These are phyloP conservation scores for Hycleus phaleratus DNA, from an alignment of 1,140 invertebrate species.

Conservation along the genomic window DNA sequence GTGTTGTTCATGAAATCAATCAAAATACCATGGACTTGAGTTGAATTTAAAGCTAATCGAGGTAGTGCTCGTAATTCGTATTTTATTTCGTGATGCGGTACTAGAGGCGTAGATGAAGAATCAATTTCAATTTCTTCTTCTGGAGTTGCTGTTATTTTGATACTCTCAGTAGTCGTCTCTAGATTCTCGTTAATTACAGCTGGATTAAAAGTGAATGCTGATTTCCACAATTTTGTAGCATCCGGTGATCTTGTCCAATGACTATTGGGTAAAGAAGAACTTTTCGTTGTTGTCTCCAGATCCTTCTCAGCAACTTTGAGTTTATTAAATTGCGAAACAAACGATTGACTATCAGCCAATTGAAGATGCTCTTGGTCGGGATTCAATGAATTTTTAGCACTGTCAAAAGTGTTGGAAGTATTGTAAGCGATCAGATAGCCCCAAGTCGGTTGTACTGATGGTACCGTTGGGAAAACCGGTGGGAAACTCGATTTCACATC, in stretches of 20 bases:
- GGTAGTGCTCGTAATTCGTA: slow-evolving; percentile 32
- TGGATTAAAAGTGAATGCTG: slow-evolving; percentile 59
- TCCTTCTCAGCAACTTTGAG: slow-evolving; percentile 21
- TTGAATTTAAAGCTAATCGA: slow-evolving; percentile 32
- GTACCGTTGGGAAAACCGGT: slow-evolving; percentile 22
- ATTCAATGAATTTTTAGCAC: slow-evolving; percentile 28
- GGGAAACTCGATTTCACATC: slow-evolving; percentile 35
- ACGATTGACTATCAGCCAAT: slow-evolving; percentile 35
- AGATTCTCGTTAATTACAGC: slow-evolving; percentile 59
- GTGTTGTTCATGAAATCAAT: slow-evolving; percentile 38
- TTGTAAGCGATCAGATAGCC: slow-evolving; percentile 31
- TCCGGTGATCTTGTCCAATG: slow-evolving; percentile 49
- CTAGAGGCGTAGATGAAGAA: background rate
- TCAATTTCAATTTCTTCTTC: slow-evolving; percentile 6
- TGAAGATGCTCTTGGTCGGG: slow-evolving; percentile 28
- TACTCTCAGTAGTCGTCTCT: slow-evolving; percentile 36
- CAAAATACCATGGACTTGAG: slow-evolving; percentile 35
- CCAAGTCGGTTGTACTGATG: slow-evolving; percentile 30
- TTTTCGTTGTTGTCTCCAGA: background rate
- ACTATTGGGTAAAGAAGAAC: slow-evolving; percentile 27
- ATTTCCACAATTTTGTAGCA: slow-evolving; percentile 54
- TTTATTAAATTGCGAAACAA: slow-evolving; percentile 33
- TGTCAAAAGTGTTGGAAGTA: slow-evolving; percentile 12
- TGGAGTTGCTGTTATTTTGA: slow-evolving; percentile 1
- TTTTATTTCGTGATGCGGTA: slow-evolving; percentile 21